phyloP scores from a whole-genome alignment of 2,797 vertebrate genomes.

The Lepilemur ruficaudatus region DNA sequence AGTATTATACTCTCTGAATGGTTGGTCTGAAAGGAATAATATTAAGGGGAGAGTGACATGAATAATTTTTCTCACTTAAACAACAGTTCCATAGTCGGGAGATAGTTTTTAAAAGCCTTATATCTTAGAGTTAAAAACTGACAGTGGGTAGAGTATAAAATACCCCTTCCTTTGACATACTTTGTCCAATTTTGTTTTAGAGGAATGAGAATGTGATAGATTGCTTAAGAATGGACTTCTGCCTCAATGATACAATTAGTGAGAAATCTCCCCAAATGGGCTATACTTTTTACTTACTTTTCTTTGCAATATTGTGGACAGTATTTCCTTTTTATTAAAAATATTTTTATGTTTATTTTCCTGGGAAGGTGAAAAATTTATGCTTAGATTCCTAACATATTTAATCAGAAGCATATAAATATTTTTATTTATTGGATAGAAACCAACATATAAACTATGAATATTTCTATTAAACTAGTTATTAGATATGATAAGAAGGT shows the following conservation, averaged over 20 bases:
- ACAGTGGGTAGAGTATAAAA: background rate
- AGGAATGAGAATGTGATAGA: background rate
- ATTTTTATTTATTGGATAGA: background rate
- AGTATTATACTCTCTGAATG: background rate
- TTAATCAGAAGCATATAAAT: background rate
- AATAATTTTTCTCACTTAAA: background rate
- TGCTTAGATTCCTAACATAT: background rate
- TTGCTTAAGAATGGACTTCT: background rate
- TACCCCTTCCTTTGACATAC: background rate
- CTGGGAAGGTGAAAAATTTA: background rate
- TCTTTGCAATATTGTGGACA: background rate
- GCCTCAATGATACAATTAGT: background rate
- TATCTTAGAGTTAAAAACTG: background rate
- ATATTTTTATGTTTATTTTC: background rate
- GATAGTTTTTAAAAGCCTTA: background rate
- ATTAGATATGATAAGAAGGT: background rate
- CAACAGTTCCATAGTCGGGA: background rate
- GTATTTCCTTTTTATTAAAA: background rate
- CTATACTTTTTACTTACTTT: background rate
- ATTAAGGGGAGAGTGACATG: background rate
- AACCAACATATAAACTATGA: background rate
- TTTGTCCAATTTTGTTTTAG: background rate
- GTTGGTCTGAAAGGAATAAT: background rate
- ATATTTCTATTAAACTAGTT: background rate
- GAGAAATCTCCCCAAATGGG: background rate